These are phyloP conservation scores for Epirrhoe tristata DNA, from an alignment of 2,888 invertebrate genomes.

Conservation along the genomic window DNA sequence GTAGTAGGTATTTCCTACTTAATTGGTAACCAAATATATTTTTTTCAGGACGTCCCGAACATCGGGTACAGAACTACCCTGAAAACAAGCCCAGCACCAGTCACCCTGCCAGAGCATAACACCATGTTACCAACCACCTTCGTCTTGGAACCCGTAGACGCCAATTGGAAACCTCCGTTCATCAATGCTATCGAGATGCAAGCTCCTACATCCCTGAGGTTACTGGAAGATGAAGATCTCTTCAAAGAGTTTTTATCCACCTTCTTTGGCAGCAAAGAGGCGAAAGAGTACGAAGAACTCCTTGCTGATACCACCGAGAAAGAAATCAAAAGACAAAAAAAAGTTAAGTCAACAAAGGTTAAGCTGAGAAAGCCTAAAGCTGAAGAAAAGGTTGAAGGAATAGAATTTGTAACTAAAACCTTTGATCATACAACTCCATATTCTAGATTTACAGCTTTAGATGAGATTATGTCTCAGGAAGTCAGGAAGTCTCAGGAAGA, in stretches of 20 bases:
- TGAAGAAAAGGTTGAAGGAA: not conserved
- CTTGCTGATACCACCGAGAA: slow-evolving; percentile 14
- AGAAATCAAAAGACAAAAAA: slow-evolving; percentile 5
- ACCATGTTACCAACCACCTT: slow-evolving; percentile 45
- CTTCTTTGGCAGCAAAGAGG: slow-evolving; percentile 60
- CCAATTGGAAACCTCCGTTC: not conserved
- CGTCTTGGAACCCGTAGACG: slow-evolving; percentile 8
- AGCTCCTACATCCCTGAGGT: slow-evolving; percentile 46
- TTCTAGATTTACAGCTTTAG: slow-evolving; percentile 28
- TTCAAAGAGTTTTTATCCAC: slow-evolving; percentile 60
- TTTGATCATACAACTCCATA: slow-evolving; percentile 9
- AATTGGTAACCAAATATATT: not conserved
- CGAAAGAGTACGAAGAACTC: slow-evolving; percentile 43
- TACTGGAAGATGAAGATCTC: slow-evolving; percentile 48
- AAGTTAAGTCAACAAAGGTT: not conserved
- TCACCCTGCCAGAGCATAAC: not conserved
- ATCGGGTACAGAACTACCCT: slow-evolving; percentile 49
- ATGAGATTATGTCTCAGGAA: slow-evolving; percentile 11
- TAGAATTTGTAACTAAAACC: slow-evolving; percentile 6
- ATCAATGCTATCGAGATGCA: not conserved
- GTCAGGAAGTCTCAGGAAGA: not conserved
- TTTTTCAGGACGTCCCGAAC: slow-evolving; percentile 55
- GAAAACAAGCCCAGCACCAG: not conserved
- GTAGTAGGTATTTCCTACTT: not conserved
- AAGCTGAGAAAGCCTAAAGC: slow-evolving; percentile 7